phyloP scores from a whole-genome alignment of 2,797 vertebrate genomes.

The Sebastolobus alascanus region DNA sequence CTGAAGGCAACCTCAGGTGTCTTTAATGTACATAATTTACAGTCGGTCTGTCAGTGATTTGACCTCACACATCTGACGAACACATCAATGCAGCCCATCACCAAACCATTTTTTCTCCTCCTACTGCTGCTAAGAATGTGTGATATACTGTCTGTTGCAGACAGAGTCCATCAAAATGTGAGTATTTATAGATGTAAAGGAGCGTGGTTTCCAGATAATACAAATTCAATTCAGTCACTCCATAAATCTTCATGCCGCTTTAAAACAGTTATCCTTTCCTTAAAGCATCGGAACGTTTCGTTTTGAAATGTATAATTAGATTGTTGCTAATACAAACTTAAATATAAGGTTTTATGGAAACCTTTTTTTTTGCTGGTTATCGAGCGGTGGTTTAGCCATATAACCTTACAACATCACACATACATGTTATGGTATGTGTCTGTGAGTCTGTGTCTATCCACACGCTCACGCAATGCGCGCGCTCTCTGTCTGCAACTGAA shows the following conservation, averaged over 20 bases:
- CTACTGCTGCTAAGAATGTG: constrained; percentile 3
- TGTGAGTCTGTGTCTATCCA: constrained; percentile 31
- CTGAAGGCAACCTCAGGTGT: constrained; percentile 47
- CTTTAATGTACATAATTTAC: constrained; percentile 87
- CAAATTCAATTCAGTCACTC: neutral
- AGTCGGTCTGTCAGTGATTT: constrained; percentile 90
- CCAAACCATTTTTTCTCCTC: constrained; percentile 78
- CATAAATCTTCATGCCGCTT: neutral
- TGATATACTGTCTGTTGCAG: neutral
- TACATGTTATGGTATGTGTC: neutral
- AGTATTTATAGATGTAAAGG: neutral
- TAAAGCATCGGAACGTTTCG: neutral
- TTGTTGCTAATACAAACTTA: neutral
- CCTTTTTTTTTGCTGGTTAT: neutral
- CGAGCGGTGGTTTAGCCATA: neutral
- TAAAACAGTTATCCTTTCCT: neutral
- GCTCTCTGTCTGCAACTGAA: constrained; percentile 53
- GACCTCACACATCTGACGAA: constrained; percentile 90
- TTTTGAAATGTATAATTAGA: neutral
- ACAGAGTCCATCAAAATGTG: neutral
- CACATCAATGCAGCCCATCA: constrained; percentile 86
- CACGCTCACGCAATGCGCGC: constrained; percentile 1
- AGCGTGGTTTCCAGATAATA: neutral
- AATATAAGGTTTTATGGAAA: neutral
- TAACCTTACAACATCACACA: neutral